Evolutionary conservation across 1,140 invertebrate species (phyloP).

Genomic region (Halictus rubicundus): DNA sequence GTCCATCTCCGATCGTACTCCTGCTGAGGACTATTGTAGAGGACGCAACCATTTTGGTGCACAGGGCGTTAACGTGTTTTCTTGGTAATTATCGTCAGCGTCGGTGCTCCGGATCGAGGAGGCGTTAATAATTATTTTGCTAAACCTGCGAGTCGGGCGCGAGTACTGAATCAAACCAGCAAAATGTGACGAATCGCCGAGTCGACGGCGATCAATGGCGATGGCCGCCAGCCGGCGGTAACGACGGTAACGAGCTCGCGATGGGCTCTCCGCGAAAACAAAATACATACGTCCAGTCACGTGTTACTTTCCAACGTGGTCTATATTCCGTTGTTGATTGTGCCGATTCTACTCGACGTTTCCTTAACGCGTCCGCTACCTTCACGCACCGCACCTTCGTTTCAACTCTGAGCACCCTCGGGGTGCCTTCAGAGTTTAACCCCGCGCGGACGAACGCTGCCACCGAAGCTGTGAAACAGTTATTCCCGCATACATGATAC

Average conservation of each 20-base stretch:
- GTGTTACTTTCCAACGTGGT: constrained; percentile 27
- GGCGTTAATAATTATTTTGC: constrained; percentile 4
- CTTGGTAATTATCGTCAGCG: background rate
- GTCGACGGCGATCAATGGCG: background rate
- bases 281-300: constrained; percentile 29
- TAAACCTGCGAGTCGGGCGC: background rate
- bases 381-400: background rate
- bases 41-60: background rate
- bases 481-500: too few relatives aligned
- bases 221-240: too few relatives aligned
- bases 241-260: background rate
- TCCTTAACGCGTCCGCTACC: constrained; percentile 11
- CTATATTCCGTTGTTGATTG: constrained; percentile 43
- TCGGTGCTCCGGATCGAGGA: background rate
- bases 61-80: background rate
- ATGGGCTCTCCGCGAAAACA: background rate
- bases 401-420: too few relatives aligned
- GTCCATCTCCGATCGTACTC: too few relatives aligned
- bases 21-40: too few relatives aligned
- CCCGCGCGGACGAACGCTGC: too few relatives aligned
- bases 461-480: too few relatives aligned
- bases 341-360: constrained; percentile 45
- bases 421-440: too few relatives aligned
- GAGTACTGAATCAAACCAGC: background rate
- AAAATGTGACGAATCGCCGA: background rate